Conservation (phyloP, 2,113 vertebrate genomes). For the Halichoerus grypus region DNA sequence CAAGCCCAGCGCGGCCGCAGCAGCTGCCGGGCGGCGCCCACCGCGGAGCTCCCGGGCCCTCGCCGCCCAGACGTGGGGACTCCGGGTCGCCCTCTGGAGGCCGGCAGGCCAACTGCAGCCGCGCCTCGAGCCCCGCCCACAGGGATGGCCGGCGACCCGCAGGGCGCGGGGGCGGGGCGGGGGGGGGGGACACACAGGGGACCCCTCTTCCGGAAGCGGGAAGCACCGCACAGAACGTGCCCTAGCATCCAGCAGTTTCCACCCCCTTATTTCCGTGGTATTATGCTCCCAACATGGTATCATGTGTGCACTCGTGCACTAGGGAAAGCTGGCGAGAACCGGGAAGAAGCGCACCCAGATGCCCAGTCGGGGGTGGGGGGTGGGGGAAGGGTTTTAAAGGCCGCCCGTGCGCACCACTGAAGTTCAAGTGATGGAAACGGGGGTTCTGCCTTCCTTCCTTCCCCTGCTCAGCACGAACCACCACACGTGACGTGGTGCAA, state of each 20-base stretch:
- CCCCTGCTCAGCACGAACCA: accelerated
- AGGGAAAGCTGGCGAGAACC: not conserved
- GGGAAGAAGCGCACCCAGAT: no score
- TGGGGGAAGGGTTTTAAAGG: not conserved
- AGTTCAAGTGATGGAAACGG: accelerated
- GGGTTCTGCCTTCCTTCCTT: not conserved
- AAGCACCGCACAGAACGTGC: no score
- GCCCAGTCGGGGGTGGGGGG: no score
- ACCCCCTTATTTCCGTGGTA: not conserved
- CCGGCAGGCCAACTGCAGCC: no score
- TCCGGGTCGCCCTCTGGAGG: not conserved
- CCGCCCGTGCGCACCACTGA: not conserved
- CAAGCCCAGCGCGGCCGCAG: not conserved
- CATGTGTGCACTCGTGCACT: no score
- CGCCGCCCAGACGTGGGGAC: not conserved
- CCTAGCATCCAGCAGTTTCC: no score
- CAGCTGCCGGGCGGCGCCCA: accelerated
- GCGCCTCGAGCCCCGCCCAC: not conserved
- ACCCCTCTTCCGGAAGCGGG: not conserved
- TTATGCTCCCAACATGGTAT: not conserved
- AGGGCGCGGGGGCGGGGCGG: no score
- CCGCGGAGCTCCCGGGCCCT: accelerated
- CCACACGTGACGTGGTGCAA: accelerated
- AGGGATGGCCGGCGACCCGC: accelerated
- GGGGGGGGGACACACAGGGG: no score